Percentiles rank a stretch among this genome's conserved stretches.
Evolutionary conservation across 1,140 invertebrate species (phyloP).

Genomic region (Heterodera carotae): DNA sequence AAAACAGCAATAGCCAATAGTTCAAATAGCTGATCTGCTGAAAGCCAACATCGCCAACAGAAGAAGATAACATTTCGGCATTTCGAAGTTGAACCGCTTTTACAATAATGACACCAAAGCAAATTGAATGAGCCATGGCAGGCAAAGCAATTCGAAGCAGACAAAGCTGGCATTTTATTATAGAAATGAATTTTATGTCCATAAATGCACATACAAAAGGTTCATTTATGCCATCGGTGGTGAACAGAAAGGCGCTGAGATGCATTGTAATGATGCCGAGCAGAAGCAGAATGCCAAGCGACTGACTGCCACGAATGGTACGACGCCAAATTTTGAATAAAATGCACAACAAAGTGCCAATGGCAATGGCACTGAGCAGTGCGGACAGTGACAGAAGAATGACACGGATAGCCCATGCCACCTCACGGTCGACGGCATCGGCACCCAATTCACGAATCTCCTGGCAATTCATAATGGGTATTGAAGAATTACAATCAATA

Average conservation of each 20-base stretch:
- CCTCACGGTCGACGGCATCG: constrained; percentile 35
- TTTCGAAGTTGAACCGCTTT: constrained; percentile 62
- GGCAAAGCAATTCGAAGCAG: constrained; percentile 52
- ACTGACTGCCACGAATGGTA: constrained; percentile 68
- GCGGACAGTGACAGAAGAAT: constrained; percentile 52
- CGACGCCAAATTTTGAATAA: constrained; percentile 68
- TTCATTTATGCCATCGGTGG: constrained; percentile 65
- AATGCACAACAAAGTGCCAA: constrained; percentile 68
- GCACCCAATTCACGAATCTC: constrained; percentile 41
- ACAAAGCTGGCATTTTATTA: constrained; percentile 45
- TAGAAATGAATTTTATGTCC: not conserved
- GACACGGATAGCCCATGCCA: constrained; percentile 41
- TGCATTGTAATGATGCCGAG: constrained; percentile 67
- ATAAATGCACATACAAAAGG: constrained; percentile 9
- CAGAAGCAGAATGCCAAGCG: constrained; percentile 67
- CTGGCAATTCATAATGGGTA: not conserved
- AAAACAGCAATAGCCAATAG: constrained; percentile 63
- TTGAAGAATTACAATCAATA: too few species aligned
- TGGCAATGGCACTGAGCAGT: constrained; percentile 61
- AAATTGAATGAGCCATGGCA: constrained; percentile 53
- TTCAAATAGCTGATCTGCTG: constrained; percentile 62
- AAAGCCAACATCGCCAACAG: constrained; percentile 27
- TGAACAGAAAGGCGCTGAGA: constrained; percentile 66
- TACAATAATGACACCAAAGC: constrained; percentile 63
- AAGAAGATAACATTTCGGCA: constrained; percentile 55